A percentile compares a stretch with the other conserved stretches of the same genome.
These are phyloP conservation scores for Allolobophora icterica DNA, from an alignment of 2,888 invertebrate genomes.

Conservation along the genomic window DNA sequence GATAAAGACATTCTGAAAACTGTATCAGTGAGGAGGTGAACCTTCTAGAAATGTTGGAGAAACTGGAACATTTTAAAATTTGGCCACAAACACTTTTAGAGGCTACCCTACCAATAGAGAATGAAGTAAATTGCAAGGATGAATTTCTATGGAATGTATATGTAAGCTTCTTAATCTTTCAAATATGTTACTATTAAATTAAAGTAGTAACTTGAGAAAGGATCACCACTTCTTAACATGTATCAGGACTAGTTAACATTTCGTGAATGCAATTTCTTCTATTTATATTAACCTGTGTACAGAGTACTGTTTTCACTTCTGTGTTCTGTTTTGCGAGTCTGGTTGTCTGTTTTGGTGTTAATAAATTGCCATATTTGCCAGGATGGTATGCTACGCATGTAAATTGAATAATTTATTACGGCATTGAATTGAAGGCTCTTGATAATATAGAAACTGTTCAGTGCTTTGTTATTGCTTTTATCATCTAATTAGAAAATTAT, in stretches of 20 bases:
- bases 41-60: not conserved
- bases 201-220: too few relatives aligned
- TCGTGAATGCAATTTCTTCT: not conserved
- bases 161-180: too few relatives aligned
- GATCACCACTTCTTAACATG: too few relatives aligned
- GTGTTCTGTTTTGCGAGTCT: not conserved
- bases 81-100: too few relatives aligned
- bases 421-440: not conserved
- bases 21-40: not conserved
- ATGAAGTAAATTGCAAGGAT: too few relatives aligned
- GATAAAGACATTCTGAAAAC: too few relatives aligned
- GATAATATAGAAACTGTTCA: not conserved
- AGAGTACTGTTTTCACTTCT: not conserved
- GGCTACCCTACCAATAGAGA: too few relatives aligned
- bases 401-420: not conserved
- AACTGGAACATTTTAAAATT: too few relatives aligned
- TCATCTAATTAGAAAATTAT: not conserved
- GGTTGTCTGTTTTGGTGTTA: not conserved
- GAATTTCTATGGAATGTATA: too few relatives aligned
- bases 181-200: too few relatives aligned
- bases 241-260: not conserved
- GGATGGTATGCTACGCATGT: not conserved
- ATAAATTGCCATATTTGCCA: not conserved
- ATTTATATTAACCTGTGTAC: not conserved
- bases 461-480: not conserved